phyloP scores from a whole-genome alignment of 2,888 invertebrate genomes.

The Allacma fusca region DNA sequence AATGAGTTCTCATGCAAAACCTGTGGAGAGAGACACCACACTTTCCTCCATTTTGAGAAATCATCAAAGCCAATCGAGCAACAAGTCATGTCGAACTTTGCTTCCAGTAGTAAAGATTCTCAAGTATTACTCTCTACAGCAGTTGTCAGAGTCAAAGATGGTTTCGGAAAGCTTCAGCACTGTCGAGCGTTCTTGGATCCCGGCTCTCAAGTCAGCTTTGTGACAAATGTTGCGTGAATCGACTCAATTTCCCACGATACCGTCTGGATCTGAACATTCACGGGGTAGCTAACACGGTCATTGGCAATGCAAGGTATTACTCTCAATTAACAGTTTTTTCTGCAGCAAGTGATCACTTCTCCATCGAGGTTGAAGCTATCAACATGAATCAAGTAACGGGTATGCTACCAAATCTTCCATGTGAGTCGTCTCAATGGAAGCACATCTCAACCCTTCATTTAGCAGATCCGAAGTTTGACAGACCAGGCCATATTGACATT shows the following conservation, averaged over 20 bases:
- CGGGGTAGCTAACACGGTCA: background rate
- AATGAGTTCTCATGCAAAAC: background rate
- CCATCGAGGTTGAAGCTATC: background rate
- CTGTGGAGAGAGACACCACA: slow-evolving; percentile 30
- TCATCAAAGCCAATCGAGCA: too few relatives aligned
- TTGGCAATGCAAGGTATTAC: background rate
- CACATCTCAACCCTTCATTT: slow-evolving; percentile 14
- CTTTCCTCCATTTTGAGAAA: slow-evolving; percentile 28
- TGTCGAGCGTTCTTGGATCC: slow-evolving; percentile 31
- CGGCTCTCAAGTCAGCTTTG: slow-evolving; percentile 19
- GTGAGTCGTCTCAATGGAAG: background rate
- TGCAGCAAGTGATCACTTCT: background rate
- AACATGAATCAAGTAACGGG: background rate
- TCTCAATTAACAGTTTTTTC: background rate
- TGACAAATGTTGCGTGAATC: background rate
- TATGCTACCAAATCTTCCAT: background rate
- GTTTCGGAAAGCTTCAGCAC: background rate
- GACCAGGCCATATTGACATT: slow-evolving; percentile 34
- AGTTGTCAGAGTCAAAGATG: slow-evolving; percentile 3
- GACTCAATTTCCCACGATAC: background rate
- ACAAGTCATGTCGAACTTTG: too few relatives aligned
- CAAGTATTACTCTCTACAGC: slow-evolving; percentile 19
- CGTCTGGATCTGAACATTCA: background rate
- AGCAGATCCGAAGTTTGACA: slow-evolving; percentile 35
- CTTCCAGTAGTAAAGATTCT: background rate